A percentile compares a stretch with the other conserved stretches of the same genome.
These are phyloP conservation scores for Oxyscelio sp. DNA, from an alignment of 2,888 invertebrate genomes.

Conservation along the genomic window DNA sequence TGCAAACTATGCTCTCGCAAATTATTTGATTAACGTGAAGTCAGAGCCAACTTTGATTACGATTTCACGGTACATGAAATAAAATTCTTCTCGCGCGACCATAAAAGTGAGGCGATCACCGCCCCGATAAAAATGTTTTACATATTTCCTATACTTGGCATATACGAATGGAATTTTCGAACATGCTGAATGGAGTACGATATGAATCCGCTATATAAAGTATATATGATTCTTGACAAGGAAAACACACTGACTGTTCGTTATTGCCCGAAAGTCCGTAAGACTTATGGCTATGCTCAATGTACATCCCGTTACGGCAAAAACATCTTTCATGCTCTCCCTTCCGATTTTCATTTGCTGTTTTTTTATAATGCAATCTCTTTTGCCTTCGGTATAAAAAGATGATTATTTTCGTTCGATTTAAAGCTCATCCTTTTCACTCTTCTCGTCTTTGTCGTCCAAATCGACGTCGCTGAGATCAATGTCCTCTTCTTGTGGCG, in stretches of 20 bases:
- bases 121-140: constrained; percentile 48
- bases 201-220: constrained; percentile 65
- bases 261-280: constrained; percentile 43
- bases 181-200: constrained; percentile 61
- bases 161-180: constrained; percentile 60
- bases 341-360: constrained; percentile 1
- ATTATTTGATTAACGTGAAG: no score
- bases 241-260: constrained; percentile 69
- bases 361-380: constrained; percentile 1
- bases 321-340: constrained; percentile 17
- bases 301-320: constrained; percentile 14
- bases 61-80: constrained; percentile 35
- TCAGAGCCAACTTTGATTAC: constrained; percentile 32
- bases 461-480: constrained; percentile 97
- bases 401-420: constrained; percentile 32
- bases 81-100: constrained; percentile 23
- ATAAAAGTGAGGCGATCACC: constrained; percentile 28
- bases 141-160: constrained; percentile 55
- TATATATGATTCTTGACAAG: constrained; percentile 67
- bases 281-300: constrained; percentile 23
- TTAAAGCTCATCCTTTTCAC: constrained; percentile 93
- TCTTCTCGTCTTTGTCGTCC: constrained; percentile 92
- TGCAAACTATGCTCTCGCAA: constrained; percentile 29
- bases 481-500: constrained; percentile 96
- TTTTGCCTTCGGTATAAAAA: constrained; percentile 30